Percentiles rank a stretch among this genome's conserved stretches.
Conservation (phyloP, 2,888 invertebrate species). For the Lasioglossum zephyrum region DNA sequence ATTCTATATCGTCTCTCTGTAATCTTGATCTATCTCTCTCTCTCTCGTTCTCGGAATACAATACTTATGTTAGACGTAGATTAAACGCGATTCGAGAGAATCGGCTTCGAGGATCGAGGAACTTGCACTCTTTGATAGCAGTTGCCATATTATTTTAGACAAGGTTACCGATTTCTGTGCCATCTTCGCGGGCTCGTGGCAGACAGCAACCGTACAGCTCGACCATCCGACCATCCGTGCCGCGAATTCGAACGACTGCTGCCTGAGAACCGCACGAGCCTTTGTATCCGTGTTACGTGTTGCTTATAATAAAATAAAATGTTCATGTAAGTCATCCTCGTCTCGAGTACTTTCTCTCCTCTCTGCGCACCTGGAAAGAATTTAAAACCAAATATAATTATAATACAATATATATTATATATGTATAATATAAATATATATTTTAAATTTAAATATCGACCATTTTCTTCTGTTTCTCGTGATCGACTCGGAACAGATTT, state of each 20-base stretch:
- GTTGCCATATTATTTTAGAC: conserved; percentile 61
- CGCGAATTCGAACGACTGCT: conserved; percentile 49
- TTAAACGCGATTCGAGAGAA: not conserved
- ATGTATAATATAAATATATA: no score
- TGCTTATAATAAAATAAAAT: conserved; percentile 78
- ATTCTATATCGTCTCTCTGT: not conserved
- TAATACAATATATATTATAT: no score
- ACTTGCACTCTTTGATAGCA: conserved; percentile 37
- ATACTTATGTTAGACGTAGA: not conserved
- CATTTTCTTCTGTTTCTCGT: not conserved
- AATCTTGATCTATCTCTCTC: not conserved
- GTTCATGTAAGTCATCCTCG: conserved; percentile 45
- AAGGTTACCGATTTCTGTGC: conserved; percentile 76
- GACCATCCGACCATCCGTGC: not conserved
- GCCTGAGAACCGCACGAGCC: conserved; percentile 63
- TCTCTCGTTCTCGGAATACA: not conserved
- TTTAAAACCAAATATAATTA: no score
- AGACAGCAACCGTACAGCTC: conserved; percentile 40
- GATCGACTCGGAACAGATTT: not conserved
- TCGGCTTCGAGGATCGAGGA: conserved; percentile 32
- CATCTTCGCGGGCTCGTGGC: conserved; percentile 72
- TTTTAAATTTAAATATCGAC: not conserved
- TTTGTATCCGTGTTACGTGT: conserved; percentile 82
- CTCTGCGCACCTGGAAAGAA: not conserved
- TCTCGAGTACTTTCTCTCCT: not conserved